Conservation (phyloP, 2,888 invertebrate genomes). For the Bugulina stolonifera region DNA sequence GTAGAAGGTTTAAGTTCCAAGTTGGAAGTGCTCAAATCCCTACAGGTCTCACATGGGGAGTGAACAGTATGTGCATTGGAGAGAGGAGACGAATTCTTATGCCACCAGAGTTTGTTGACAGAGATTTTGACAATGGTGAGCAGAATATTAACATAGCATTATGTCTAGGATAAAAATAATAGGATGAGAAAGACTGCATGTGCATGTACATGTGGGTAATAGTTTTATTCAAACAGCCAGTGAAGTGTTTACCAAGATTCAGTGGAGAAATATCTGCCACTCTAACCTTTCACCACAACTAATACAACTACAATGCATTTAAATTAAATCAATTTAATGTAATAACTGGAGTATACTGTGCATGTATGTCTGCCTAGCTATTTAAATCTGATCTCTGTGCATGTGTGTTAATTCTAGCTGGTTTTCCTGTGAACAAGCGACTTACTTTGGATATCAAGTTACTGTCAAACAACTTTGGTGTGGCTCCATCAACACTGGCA, state of each 20-base stretch:
- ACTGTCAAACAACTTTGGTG: background rate
- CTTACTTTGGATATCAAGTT: constrained; percentile 18
- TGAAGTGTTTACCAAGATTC: too few relatives aligned
- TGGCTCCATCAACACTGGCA: background rate
- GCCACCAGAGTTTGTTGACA: constrained; percentile 9
- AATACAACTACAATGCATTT: too few relatives aligned
- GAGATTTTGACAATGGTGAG: constrained; percentile 13
- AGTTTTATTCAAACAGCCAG: too few relatives aligned
- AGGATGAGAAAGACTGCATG: too few relatives aligned
- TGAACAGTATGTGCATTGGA: constrained; percentile 17
- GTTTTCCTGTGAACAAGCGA: background rate
- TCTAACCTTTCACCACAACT: too few relatives aligned
- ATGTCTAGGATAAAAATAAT: too few relatives aligned
- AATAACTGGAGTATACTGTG: too few relatives aligned
- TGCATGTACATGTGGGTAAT: too few relatives aligned
- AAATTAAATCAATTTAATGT: too few relatives aligned
- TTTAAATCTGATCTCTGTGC: too few relatives aligned
- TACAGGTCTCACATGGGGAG: background rate
- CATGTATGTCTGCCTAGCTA: too few relatives aligned
- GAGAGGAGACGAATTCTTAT: constrained; percentile 20
- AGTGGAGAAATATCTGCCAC: too few relatives aligned
- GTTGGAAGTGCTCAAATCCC: background rate
- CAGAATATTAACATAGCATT: background rate
- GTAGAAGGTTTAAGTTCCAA: constrained; percentile 2
- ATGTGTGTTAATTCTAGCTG: constrained; percentile 3